Evolutionary conservation across 2,797 vertebrate genomes (phyloP), one percentile per base, ranked within the genome.

Genomic region (Chromis chromis): DNA sequence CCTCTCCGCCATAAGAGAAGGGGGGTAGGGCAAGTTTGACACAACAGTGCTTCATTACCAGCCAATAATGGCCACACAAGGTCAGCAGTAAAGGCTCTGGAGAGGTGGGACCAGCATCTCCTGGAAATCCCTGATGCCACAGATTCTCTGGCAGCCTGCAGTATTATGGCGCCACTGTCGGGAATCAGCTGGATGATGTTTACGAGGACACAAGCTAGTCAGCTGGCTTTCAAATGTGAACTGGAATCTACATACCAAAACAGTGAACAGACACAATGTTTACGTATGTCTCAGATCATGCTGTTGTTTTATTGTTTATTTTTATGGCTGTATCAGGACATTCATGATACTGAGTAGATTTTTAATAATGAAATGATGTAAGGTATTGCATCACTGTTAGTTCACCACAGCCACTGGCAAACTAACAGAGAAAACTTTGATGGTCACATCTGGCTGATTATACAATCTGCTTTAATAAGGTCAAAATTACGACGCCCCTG

Each of bases 71-170:
- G 22, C 36, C 22, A 2, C 17, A 24, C 14, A 40, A 56, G 31
- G 27, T 64, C 36, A 16, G 39, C 54, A 52, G 55, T n/a, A 46
- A 48, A 52, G n/a, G 3, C 42, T 59, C 42, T 24, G 42, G 36
- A 44, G 39, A 56, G 27, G 56, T 19, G 5, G 65, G 22, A 52
- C n/a, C 42, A 6, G 16, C 24, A 22, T 49, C 25, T 49, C 33
- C 24, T 39, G 19, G 42, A 68, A 62, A 50, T 33, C 69, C 40
- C 25, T 7, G 19, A 9, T 53, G 60, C 52, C 53, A 31, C 31
- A 55, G 28, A 57, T n/a, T 42, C 40, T 42, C 40, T 42, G 40
- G 40, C 50, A 48, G 60, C 60, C 39, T 36, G 69, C 7, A 65
- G 60, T 14, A 16, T 7, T 21, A 14, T 25, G 8, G 12, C 46